Conservation (phyloP, 2,113 vertebrate species). For the Oostethus manadensis region DNA sequence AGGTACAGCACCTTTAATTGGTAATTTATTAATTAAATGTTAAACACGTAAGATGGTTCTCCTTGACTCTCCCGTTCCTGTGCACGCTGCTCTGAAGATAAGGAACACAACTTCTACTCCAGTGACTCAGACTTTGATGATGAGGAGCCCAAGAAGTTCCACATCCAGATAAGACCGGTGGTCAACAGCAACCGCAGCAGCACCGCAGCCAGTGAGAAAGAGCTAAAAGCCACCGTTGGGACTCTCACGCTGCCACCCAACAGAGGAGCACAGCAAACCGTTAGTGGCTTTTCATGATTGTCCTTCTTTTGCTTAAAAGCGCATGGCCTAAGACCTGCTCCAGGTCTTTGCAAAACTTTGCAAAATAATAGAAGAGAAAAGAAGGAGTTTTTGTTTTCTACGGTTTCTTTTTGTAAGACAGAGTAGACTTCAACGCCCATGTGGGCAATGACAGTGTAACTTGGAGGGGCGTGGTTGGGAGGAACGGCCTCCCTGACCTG, state of each 20-base stretch:
- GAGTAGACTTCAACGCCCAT: too few species aligned
- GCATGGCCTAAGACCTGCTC: too few species aligned
- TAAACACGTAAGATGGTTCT: slow-evolving; percentile 11
- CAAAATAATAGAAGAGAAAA: not conserved
- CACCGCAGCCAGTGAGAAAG: slow-evolving; percentile 73
- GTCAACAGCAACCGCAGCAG: slow-evolving; percentile 58
- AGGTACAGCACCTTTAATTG: too few species aligned
- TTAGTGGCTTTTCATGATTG: not conserved
- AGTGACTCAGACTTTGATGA: slow-evolving; percentile 94
- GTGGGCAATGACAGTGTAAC: too few species aligned
- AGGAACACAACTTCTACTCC: slow-evolving; percentile 78
- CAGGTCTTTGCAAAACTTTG: not conserved
- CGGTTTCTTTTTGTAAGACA: too few species aligned
- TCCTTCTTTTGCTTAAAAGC: not conserved
- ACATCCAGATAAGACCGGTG: slow-evolving; percentile 85
- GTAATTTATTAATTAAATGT: too few species aligned
- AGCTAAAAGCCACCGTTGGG: slow-evolving; percentile 86
- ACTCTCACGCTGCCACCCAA: slow-evolving; percentile 82
- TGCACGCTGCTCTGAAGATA: slow-evolving; percentile 69
- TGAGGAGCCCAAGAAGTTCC: slow-evolving; percentile 87
- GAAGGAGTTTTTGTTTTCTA: not conserved
- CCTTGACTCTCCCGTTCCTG: slow-evolving; percentile 72
- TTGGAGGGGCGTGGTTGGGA: too few species aligned
- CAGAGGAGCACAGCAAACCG: slow-evolving; percentile 62
- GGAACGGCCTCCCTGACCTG: too few species aligned